Percentiles rank a stretch among this genome's conserved stretches.
phyloP scores from a whole-genome alignment of 2,797 vertebrate genomes.

The Cetoscarus ocellatus region DNA sequence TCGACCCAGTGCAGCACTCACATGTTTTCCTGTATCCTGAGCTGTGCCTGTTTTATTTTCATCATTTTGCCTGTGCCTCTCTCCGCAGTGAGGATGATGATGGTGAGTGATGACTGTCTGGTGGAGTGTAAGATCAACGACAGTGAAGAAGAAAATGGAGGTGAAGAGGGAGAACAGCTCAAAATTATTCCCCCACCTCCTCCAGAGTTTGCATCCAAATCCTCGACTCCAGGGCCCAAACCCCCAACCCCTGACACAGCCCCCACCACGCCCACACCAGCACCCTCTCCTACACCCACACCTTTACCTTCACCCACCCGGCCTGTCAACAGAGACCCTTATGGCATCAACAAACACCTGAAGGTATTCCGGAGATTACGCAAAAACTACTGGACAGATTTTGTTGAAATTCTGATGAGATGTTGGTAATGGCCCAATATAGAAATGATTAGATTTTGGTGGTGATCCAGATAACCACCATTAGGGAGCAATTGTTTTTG shows the following conservation, averaged over 20 bases:
- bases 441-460: too few species aligned
- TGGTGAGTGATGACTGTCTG: slow-evolving; percentile 82
- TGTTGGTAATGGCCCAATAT: too few species aligned
- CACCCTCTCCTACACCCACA: slow-evolving; percentile 17
- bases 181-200: slow-evolving; percentile 72
- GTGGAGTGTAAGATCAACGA: slow-evolving; percentile 85
- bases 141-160: slow-evolving; percentile 56
- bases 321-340: slow-evolving; percentile 80
- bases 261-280: slow-evolving; percentile 24
- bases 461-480: too few species aligned
- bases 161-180: slow-evolving; percentile 46
- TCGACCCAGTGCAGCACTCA: too few species aligned
- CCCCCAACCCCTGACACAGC: slow-evolving; percentile 58
- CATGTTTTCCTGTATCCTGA: not conserved
- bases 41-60: not conserved
- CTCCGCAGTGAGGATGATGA: slow-evolving; percentile 59
- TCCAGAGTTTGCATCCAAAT: slow-evolving; percentile 76
- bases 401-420: too few species aligned
- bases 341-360: slow-evolving; percentile 85
- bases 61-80: not conserved
- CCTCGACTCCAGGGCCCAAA: slow-evolving; percentile 55
- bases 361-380: slow-evolving; percentile 66
- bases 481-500: too few species aligned
- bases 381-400: too few species aligned
- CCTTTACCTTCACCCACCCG: slow-evolving; percentile 25